These are phyloP conservation scores for Charadrius vociferus DNA, from an alignment of 2,113 vertebrate species.

Conservation along the genomic window DNA sequence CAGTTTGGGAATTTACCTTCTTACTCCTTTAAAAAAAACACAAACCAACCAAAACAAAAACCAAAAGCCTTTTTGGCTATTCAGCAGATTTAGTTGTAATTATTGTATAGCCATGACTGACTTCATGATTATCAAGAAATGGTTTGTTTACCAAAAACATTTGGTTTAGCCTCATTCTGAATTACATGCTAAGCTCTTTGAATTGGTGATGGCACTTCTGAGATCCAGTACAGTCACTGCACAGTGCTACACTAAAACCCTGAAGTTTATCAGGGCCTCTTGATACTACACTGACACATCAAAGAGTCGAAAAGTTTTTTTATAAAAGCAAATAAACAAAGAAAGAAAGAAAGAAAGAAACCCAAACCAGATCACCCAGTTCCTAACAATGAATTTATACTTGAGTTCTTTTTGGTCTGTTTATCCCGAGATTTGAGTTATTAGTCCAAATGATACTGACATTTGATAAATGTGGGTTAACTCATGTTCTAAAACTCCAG, in stretches of 20 bases:
- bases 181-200: not conserved
- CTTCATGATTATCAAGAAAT: not conserved
- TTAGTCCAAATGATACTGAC: not conserved
- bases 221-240: not conserved
- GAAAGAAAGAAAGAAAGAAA: too few relatives aligned
- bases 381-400: not conserved
- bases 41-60: not conserved
- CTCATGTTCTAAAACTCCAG: not conserved
- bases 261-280: not conserved
- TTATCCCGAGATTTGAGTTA: not conserved
- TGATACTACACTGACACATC: not conserved
- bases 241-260: not conserved
- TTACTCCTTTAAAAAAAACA: not conserved
- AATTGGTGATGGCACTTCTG: not conserved
- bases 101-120: not conserved
- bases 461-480: constrained; percentile 1
- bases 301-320: not conserved
- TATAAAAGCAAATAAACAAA: too few relatives aligned
- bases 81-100: not conserved
- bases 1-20: not conserved
- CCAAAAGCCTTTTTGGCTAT: not conserved
- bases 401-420: not conserved
- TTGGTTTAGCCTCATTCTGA: not conserved
- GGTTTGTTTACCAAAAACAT: not conserved
- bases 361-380: not conserved